Evolutionary conservation across 2,113 vertebrate genomes (phyloP).

Genomic region (Corynorhinus townsendii): DNA sequence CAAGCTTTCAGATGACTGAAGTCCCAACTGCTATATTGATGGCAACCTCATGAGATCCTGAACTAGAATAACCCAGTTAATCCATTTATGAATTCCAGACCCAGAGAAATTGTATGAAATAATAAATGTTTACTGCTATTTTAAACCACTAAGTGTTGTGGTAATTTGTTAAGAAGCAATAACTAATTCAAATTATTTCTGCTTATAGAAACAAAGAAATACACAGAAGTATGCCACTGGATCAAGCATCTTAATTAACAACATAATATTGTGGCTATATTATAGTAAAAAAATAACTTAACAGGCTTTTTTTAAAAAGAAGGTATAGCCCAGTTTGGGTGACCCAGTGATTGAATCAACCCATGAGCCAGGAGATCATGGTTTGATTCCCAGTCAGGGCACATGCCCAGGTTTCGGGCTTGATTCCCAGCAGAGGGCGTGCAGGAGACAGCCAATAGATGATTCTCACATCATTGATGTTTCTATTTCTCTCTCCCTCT

Average conservation of each 20-base stretch:
- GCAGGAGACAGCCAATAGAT: too few species aligned
- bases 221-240: not conserved
- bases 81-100: not conserved
- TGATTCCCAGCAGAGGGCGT: too few species aligned
- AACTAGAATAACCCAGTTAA: not conserved
- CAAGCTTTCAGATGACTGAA: not conserved
- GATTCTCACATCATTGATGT: too few species aligned
- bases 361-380: too few species aligned
- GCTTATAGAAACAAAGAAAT: not conserved
- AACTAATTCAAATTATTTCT: constrained; percentile 16
- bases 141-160: not conserved
- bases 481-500: too few species aligned
- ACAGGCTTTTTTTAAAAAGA: not conserved
- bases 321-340: too few species aligned
- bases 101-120: not conserved
- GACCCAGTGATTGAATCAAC: too few species aligned
- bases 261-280: not conserved
- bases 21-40: not conserved
- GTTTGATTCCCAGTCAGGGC: too few species aligned
- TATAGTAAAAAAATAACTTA: not conserved
- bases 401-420: too few species aligned
- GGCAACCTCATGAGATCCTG: not conserved
- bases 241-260: not conserved
- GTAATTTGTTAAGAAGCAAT: not conserved
- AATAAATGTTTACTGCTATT: not conserved